Base-by-base conservation (phyloP, 2,888 invertebrate species). In the Nebria brevicollis region DNA sequence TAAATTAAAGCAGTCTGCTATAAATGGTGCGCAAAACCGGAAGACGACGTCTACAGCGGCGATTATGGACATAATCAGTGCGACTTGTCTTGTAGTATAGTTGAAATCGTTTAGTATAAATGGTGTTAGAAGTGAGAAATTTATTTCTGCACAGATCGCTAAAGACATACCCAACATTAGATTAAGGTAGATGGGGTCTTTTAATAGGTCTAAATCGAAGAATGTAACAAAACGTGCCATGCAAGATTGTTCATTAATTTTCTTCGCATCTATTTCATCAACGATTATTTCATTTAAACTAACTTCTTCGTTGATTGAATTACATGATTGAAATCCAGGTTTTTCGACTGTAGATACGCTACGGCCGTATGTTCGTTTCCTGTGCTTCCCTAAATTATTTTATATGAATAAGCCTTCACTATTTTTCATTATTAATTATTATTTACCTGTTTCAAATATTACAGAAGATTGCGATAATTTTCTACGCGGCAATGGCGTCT, bases 101-200 rank as follows among this genome's bases (percentile, higher is more conserved):
- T 90, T 87, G 89, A 93, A 91, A 84, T 94, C 94, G 70, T 90
- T 90, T 20, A 94, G 87, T 82, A 94, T 94, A 74, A 94, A 92
- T 1, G 94, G 94, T 5, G 93, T 90, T 74, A 94, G 85, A 13
- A 93, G 86, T 0, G 94, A 92, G 86, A 94, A 94, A 85, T 94
- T 94, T 0, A 93, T 90, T 86, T 94, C 94, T 0, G 93, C 93
- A 85, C 93, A 93, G 7, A 93, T 90, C 0, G 94, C 94, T 64
- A 94, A 87, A 0, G 94, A 93, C 86, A 94, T 89, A 15, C 94
- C 94, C 72, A 94, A 82, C 89, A 94, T 91, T 83, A 94, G 92
- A 84, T 92, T 94, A 0, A 94, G 91, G 85, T 93, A 94, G 84
- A 92, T 90, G 34, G 93, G 92, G 88, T 94, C 94, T 83, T 89